These are phyloP conservation scores for Paralvinella palmiformis DNA, from an alignment of 1,140 invertebrate genomes.

Conservation along the genomic window DNA sequence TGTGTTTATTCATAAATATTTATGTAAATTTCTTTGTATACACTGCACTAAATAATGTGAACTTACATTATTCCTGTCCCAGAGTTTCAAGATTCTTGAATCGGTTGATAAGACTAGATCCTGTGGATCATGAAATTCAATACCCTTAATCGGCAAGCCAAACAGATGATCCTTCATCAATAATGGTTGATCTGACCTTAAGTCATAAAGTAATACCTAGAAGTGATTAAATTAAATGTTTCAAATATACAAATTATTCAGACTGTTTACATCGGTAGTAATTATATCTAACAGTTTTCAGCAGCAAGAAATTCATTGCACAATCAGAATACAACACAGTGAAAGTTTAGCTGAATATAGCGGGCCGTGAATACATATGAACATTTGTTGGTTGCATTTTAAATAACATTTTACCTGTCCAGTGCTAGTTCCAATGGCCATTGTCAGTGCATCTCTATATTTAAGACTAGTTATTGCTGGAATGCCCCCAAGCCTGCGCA, in stretches of 20 bases:
- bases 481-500: conserved; percentile 51
- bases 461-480: conserved; percentile 72
- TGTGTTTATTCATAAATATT: too few species aligned
- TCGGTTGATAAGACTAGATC: conserved; percentile 86
- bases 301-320: too few species aligned
- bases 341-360: too few species aligned
- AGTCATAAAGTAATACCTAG: conserved; percentile 82
- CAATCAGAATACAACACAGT: too few species aligned
- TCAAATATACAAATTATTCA: too few species aligned
- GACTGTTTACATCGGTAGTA: too few species aligned
- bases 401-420: conserved; percentile 82
- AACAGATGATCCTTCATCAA: conserved; percentile 93
- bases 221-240: conserved; percentile 20
- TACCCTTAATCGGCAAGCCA: conserved; percentile 80
- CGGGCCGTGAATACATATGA: too few species aligned
- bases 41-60: too few species aligned
- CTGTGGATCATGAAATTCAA: conserved; percentile 75
- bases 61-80: conserved; percentile 82
- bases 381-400: too few species aligned
- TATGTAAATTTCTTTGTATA: too few species aligned
- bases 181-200: conserved; percentile 82
- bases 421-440: conserved; percentile 87
- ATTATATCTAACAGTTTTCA: too few species aligned
- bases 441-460: conserved; percentile 64
- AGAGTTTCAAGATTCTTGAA: conserved; percentile 84